Evolutionary conservation across 35 echinoderm and acorn worm genomes (phyloP).

Genomic region (Holothuria glaberrima): DNA sequence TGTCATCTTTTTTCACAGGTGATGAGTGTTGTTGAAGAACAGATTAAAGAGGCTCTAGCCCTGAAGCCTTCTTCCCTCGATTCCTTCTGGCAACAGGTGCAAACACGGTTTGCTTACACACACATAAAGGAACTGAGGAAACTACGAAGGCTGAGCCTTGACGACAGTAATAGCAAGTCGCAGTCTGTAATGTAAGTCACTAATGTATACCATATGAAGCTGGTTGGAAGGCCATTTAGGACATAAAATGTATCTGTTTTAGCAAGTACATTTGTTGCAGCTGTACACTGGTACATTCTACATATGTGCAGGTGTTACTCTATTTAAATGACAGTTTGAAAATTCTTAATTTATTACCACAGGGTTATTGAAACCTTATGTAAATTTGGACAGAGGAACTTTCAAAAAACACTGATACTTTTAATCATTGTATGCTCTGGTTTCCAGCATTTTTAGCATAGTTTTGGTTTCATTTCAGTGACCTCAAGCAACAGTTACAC

Average conservation of each 20-base stretch:
- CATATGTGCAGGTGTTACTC: too few relatives aligned
- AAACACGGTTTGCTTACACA: constrained; percentile 74
- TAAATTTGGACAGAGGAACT: too few relatives aligned
- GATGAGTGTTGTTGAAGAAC: constrained; percentile 91
- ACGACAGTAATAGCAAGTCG: constrained; percentile 80
- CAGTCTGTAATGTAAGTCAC: constrained; percentile 84
- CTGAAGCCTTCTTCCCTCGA: constrained; percentile 75
- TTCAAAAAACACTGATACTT: too few relatives aligned
- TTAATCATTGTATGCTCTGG: background rate
- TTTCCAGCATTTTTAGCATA: background rate
- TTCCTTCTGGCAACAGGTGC: constrained; percentile 78
- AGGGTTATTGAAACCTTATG: too few relatives aligned
- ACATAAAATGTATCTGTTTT: too few relatives aligned
- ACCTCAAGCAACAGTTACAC: constrained; percentile 32
- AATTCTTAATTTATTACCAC: too few relatives aligned
- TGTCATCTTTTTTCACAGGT: constrained; percentile 53
- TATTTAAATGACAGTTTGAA: too few relatives aligned
- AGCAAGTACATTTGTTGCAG: too few relatives aligned
- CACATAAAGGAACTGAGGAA: constrained; percentile 82
- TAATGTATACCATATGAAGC: background rate
- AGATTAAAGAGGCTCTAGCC: constrained; percentile 77
- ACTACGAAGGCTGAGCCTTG: constrained; percentile 74
- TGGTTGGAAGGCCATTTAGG: background rate
- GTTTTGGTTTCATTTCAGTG: constrained; percentile 1
- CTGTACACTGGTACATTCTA: too few relatives aligned